Conservation (phyloP, 2,797 vertebrate species). For the Rhyacichthys aspro region DNA sequence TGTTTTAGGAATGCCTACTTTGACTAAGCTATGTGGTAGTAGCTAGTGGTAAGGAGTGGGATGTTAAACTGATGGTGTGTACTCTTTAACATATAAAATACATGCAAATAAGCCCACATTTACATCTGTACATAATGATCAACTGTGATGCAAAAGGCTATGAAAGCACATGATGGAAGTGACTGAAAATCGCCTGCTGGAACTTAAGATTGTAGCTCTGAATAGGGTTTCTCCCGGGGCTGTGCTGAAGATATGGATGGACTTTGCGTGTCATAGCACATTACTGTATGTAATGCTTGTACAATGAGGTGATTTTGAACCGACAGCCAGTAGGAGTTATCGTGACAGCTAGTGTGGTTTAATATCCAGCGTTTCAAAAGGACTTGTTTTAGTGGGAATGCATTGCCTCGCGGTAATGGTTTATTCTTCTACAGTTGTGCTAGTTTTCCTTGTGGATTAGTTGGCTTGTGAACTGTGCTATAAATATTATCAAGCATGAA, state of each 20-base stretch:
- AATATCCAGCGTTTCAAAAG: neutral
- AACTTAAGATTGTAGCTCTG: slow-evolving; percentile 17
- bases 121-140: slow-evolving; percentile 17
- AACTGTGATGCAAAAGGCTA: slow-evolving; percentile 23
- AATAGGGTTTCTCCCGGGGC: slow-evolving; percentile 11
- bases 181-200: slow-evolving; percentile 24
- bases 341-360: neutral
- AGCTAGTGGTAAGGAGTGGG: slow-evolving; percentile 53
- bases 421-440: neutral
- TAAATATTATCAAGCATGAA: neutral
- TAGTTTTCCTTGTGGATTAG: slow-evolving; percentile 9
- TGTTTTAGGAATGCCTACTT: slow-evolving; percentile 74
- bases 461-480: neutral
- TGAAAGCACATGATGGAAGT: slow-evolving; percentile 34
- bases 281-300: neutral
- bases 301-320: slow-evolving; percentile 6
- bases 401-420: neutral
- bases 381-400: slow-evolving; percentile 6
- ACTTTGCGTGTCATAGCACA: slow-evolving; percentile 13
- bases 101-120: slow-evolving; percentile 49
- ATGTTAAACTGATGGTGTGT: slow-evolving; percentile 36
- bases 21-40: slow-evolving; percentile 64
- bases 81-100: slow-evolving; percentile 44
- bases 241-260: slow-evolving; percentile 17
- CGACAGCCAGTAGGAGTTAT: slow-evolving; percentile 14